A percentile compares a stretch with the other conserved stretches of the same genome.
phyloP scores from a whole-genome alignment of 2,888 invertebrate species.

The Campoletis raptor region DNA sequence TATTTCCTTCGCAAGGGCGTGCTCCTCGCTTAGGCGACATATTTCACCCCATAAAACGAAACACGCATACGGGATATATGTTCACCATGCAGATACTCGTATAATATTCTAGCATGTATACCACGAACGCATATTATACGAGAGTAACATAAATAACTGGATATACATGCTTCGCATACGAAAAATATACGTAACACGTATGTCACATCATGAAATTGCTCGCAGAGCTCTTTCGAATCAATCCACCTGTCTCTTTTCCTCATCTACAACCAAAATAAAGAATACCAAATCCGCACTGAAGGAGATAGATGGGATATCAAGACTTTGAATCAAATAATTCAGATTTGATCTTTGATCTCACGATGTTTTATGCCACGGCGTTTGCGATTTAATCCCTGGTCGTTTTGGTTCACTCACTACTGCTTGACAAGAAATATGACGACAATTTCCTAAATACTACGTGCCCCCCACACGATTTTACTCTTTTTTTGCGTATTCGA shows the following conservation, averaged over 20 bases:
- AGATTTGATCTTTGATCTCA: neutral
- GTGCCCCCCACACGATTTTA: neutral
- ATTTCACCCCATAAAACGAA: constrained; percentile 63
- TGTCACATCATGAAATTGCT: constrained; percentile 50
- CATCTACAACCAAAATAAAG: neutral
- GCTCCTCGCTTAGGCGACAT: constrained; percentile 60
- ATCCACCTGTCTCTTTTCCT: constrained; percentile 24
- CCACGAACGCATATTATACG: constrained; percentile 38
- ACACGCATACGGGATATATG: constrained; percentile 43
- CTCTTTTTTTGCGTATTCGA: neutral
- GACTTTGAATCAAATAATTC: neutral
- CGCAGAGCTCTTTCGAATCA: constrained; percentile 43
- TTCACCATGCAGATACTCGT: constrained; percentile 36
- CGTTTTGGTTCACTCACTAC: neutral
- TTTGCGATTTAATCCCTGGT: neutral
- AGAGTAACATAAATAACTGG: constrained; percentile 40
- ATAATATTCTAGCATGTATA: constrained; percentile 53
- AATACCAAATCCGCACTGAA: neutral
- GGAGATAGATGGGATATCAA: neutral
- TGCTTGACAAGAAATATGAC: neutral
- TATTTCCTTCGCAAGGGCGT: constrained; percentile 64
- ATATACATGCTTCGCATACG: constrained; percentile 28
- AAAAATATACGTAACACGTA: constrained; percentile 18
- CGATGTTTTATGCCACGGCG: neutral
- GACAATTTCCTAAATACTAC: no score